phyloP scores from a whole-genome alignment of 2,888 invertebrate genomes.

The Acanthosepion esculentum region DNA sequence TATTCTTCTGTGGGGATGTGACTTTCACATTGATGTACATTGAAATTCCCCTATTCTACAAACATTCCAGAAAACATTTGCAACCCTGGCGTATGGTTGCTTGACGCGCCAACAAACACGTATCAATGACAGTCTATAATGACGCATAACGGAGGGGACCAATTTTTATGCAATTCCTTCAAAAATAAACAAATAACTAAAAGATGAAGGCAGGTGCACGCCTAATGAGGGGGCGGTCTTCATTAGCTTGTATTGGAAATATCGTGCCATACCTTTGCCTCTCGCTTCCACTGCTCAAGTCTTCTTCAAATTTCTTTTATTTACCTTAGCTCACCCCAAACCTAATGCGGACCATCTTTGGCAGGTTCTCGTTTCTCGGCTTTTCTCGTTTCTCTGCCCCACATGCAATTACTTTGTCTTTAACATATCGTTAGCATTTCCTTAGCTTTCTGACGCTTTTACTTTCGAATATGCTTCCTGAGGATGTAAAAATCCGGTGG shows the following conservation, averaged over 20 bases:
- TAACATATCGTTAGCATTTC: too few species aligned
- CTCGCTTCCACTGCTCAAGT: background rate
- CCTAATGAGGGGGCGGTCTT: background rate
- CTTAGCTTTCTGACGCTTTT: too few species aligned
- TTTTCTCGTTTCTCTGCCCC: too few species aligned
- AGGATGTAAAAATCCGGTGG: too few species aligned
- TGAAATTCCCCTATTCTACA: background rate
- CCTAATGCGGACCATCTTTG: background rate
- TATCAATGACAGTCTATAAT: background rate
- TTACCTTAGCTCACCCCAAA: background rate
- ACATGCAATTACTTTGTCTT: too few species aligned
- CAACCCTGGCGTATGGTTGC: background rate
- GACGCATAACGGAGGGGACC: background rate
- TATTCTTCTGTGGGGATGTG: background rate
- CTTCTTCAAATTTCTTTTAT: background rate
- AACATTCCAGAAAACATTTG: conserved; percentile 20
- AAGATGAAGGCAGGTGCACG: background rate
- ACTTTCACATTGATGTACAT: background rate
- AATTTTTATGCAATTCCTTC: background rate
- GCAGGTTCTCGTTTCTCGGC: background rate
- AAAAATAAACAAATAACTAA: background rate
- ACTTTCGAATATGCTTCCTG: too few species aligned
- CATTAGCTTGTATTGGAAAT: background rate
- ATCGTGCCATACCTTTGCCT: background rate
- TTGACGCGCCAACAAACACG: background rate